phyloP scores from a whole-genome alignment of 2,797 vertebrate species.

The Ficedula albicollis region DNA sequence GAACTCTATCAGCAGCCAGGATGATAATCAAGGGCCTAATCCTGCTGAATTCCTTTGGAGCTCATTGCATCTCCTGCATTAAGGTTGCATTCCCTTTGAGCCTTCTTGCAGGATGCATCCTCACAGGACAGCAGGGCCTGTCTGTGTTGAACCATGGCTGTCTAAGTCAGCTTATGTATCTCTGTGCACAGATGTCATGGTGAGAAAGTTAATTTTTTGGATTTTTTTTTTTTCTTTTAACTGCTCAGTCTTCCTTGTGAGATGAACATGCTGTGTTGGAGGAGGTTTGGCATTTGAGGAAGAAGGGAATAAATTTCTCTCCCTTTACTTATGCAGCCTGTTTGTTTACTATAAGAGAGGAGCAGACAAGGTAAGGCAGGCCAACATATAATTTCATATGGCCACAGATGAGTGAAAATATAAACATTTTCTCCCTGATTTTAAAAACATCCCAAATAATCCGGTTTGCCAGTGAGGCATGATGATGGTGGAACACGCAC shows the following conservation, averaged over 20 bases:
- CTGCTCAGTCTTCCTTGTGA: background rate
- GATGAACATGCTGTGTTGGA: background rate
- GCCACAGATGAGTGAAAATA: slow-evolving; percentile 1
- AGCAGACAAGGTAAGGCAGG: background rate
- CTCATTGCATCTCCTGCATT: background rate
- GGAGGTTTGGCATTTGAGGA: background rate
- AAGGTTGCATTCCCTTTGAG: background rate
- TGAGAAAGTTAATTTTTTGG: background rate
- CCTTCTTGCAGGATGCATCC: background rate
- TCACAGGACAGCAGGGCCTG: fast-evolving
- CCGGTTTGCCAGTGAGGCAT: background rate
- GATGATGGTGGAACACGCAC: background rate
- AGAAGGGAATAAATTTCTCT: background rate
- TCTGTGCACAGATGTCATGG: background rate
- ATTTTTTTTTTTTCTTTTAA: background rate
- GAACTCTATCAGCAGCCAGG: background rate
- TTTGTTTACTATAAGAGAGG: background rate
- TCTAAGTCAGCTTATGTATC: background rate
- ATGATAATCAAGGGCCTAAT: background rate
- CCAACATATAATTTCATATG: background rate
- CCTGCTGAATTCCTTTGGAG: background rate
- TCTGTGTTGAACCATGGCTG: background rate
- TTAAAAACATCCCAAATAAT: background rate
- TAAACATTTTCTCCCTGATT: background rate
- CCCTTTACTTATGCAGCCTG: background rate